phyloP scores from a whole-genome alignment of 2,888 invertebrate species.

The Hedya salicella region DNA sequence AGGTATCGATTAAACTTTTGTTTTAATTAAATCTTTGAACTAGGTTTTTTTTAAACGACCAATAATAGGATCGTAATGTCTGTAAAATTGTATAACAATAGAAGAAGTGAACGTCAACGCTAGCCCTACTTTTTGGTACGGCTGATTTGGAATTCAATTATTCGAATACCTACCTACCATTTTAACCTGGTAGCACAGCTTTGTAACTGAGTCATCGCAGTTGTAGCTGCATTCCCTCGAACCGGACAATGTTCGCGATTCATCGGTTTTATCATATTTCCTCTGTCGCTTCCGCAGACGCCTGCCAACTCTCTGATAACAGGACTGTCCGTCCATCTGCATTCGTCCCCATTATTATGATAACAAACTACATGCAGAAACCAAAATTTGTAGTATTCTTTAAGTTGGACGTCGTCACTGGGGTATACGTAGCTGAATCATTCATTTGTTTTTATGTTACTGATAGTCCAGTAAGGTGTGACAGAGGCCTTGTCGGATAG shows the following conservation, averaged over 20 bases:
- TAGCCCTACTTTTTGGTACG: constrained; percentile 15
- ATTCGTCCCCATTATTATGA: constrained; percentile 13
- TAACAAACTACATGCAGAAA: background rate
- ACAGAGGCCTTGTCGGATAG: constrained; percentile 64
- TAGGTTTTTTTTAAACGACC: too few species aligned
- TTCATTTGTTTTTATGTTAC: constrained; percentile 40
- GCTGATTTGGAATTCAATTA: constrained; percentile 22
- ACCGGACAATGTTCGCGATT: constrained; percentile 68
- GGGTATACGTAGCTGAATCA: constrained; percentile 33
- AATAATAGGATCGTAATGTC: too few species aligned
- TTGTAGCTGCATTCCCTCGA: constrained; percentile 50
- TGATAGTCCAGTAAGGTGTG: constrained; percentile 47
- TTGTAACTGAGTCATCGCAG: constrained; percentile 34
- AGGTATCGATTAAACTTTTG: too few species aligned
- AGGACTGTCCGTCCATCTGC: constrained; percentile 24
- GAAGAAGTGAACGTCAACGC: constrained; percentile 2
- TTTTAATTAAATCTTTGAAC: too few species aligned
- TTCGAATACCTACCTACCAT: constrained; percentile 27
- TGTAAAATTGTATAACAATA: background rate
- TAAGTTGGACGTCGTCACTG: background rate
- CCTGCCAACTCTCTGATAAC: constrained; percentile 66
- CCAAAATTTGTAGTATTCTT: constrained; percentile 11
- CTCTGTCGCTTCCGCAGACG: constrained; percentile 72
- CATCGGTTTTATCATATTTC: constrained; percentile 76
- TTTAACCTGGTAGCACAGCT: constrained; percentile 6